Conservation (phyloP, 1,140 invertebrate genomes). For the Drosophila parabipectinata region DNA sequence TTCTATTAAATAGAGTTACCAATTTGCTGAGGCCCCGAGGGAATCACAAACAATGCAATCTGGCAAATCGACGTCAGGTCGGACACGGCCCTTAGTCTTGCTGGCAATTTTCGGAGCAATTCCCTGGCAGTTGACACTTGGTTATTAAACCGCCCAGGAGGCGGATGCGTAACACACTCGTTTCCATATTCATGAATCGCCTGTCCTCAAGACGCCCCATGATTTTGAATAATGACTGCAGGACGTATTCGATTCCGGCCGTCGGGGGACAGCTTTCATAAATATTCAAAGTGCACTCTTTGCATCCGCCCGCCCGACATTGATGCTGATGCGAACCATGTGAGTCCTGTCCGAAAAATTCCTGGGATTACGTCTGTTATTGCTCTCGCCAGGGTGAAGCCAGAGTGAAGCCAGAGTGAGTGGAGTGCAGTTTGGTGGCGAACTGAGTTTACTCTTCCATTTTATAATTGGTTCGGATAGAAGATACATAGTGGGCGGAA, state of each 20-base stretch:
- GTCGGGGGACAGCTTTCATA: conserved; percentile 48
- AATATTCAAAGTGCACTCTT: conserved; percentile 68
- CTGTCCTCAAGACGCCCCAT: conserved; percentile 40
- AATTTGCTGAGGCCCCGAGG: conserved; percentile 13
- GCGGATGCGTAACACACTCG: conserved; percentile 51
- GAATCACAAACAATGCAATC: conserved; percentile 34
- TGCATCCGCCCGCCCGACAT: conserved; percentile 28
- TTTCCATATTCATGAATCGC: conserved; percentile 60
- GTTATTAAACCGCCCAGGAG: conserved; percentile 28
- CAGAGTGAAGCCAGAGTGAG: not conserved
- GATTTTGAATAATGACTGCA: conserved; percentile 62
- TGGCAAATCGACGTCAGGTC: conserved; percentile 4
- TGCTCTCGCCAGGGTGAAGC: not conserved
- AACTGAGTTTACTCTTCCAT: not conserved
- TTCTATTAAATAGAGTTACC: conserved; percentile 40
- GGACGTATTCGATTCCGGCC: conserved; percentile 47
- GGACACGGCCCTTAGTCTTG: not conserved
- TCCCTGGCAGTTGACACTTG: conserved; percentile 26
- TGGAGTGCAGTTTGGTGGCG: not conserved
- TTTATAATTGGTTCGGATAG: not conserved
- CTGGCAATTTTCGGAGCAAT: conserved; percentile 17
- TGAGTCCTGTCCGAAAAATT: conserved; percentile 27
- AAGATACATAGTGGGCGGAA: not conserved
- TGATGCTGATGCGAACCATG: conserved; percentile 28
- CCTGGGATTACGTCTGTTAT: conserved; percentile 40